Conservation (phyloP, 2,113 vertebrate genomes). For the Eubucco bourcierii region DNA sequence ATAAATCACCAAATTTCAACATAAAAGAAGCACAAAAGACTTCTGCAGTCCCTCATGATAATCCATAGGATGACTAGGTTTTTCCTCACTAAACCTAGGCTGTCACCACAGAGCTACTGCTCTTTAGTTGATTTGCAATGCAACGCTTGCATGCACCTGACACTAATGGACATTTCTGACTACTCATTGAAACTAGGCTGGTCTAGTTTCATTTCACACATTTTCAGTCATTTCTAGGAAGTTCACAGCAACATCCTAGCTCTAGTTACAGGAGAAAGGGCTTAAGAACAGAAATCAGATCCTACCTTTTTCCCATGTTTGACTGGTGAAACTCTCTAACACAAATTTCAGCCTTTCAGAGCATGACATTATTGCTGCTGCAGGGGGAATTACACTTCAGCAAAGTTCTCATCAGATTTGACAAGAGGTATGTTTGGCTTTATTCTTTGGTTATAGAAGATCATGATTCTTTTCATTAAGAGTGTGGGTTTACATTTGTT, state of each 20-base stretch:
- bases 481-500: background rate
- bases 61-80: background rate
- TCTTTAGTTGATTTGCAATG: background rate
- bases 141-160: background rate
- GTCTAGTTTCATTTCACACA: background rate
- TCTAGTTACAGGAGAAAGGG: background rate
- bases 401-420: background rate
- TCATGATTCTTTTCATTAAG: background rate
- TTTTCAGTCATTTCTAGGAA: conserved; percentile 6
- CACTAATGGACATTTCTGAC: background rate
- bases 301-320: conserved; percentile 2
- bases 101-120: background rate
- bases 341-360: conserved; percentile 1
- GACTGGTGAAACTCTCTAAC: background rate
- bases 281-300: background rate
- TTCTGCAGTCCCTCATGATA: background rate
- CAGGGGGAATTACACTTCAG: background rate
- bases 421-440: background rate
- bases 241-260: background rate
- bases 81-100: background rate
- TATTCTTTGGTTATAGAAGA: conserved; percentile 25
- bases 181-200: background rate
- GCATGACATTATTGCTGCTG: background rate
- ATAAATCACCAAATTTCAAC: background rate
- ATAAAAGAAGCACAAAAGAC: background rate